Conservation (phyloP, 2,888 invertebrate genomes). For the Chirona hameri region DNA sequence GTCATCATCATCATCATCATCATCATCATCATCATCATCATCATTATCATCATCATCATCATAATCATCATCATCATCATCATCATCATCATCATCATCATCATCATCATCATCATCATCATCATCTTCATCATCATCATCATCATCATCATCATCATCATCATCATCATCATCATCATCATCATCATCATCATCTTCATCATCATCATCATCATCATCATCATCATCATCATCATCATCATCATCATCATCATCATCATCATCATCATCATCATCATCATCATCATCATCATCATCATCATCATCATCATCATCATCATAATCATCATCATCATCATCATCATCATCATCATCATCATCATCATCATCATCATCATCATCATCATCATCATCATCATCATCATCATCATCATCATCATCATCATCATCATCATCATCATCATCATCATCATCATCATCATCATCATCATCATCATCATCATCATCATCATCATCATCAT, state of each 20-base stretch:
- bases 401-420: slow-evolving; percentile 4
- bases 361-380: slow-evolving; percentile 1
- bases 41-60: slow-evolving; percentile 22
- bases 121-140: neutral
- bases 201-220: neutral
- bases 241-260: slow-evolving; percentile 26
- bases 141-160: neutral
- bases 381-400: neutral
- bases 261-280: neutral
- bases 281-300: neutral
- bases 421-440: neutral
- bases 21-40: slow-evolving; percentile 22
- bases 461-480: neutral
- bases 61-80: neutral
- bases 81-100: neutral
- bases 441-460: neutral
- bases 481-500: neutral
- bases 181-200: neutral
- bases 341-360: neutral
- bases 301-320: too few species aligned
- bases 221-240: neutral
- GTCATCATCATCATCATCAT: slow-evolving; percentile 22
- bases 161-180: neutral
- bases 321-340: too few species aligned
- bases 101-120: slow-evolving; percentile 2